phyloP scores from a whole-genome alignment of 1,140 invertebrate genomes.

The Caerostris extrusa region DNA sequence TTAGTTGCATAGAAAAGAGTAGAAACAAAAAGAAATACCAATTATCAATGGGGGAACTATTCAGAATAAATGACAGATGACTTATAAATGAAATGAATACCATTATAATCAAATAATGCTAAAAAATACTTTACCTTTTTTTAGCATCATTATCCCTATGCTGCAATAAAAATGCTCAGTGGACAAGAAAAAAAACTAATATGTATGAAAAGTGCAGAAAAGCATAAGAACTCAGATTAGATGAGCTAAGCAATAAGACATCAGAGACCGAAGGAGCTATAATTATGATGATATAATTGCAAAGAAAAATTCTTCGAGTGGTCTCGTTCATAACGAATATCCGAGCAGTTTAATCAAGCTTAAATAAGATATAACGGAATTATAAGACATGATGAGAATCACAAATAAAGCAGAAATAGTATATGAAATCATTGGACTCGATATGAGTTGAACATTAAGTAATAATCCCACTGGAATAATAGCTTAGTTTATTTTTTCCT shows the following conservation, averaged over 20 bases:
- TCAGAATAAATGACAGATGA: too few relatives aligned
- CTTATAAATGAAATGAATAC: too few relatives aligned
- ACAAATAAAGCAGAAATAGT: not conserved
- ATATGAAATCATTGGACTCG: not conserved
- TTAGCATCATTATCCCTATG: not conserved
- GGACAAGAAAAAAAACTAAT: not conserved
- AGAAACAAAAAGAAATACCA: too few relatives aligned
- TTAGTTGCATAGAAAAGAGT: too few relatives aligned
- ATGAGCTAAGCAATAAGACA: not conserved
- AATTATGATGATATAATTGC: slow-evolving; percentile 7
- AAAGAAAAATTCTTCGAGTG: not conserved
- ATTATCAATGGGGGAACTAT: too few relatives aligned
- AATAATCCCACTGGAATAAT: not conserved
- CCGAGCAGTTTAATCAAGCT: not conserved
- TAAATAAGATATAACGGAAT: not conserved
- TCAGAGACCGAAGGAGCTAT: not conserved
- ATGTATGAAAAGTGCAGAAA: not conserved
- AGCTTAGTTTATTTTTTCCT: too few relatives aligned
- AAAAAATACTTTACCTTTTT: too few relatives aligned
- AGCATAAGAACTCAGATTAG: not conserved
- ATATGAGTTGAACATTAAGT: not conserved
- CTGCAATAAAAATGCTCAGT: not conserved
- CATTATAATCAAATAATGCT: too few relatives aligned
- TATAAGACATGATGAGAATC: slow-evolving; percentile 9
- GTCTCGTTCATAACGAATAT: not conserved